Percentiles rank a stretch among this genome's conserved stretches.
Conservation (phyloP, 2,888 invertebrate genomes). For the Metacarcinus magister region DNA sequence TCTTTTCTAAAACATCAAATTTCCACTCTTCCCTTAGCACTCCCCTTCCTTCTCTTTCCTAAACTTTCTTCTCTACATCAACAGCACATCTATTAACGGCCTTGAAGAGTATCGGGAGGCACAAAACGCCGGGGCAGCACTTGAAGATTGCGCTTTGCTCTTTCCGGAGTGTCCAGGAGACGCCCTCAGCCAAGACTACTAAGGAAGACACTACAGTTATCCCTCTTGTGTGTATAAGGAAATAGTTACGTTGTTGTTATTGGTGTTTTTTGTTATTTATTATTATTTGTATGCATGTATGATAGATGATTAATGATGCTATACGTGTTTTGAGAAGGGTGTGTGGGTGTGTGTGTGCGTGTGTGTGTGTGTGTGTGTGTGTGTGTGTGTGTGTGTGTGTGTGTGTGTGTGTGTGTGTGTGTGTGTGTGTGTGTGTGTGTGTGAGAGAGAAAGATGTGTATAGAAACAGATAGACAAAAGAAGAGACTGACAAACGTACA, state of each 20-base stretch:
- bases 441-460: not conserved
- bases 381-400: not conserved
- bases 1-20: not conserved
- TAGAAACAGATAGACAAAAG: not conserved
- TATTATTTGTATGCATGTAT: not conserved
- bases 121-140: conserved; percentile 56
- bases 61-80: not conserved
- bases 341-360: not conserved
- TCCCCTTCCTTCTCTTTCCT: not conserved
- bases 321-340: not conserved
- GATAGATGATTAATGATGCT: not conserved
- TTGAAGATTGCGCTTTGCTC: conserved; percentile 72
- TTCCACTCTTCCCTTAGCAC: not conserved
- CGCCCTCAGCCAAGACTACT: not conserved
- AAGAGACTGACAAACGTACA: not conserved
- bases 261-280: not conserved
- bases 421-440: not conserved
- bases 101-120: conserved; percentile 66
- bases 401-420: not conserved
- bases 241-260: not conserved
- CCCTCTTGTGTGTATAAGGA: not conserved
- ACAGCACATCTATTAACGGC: conserved; percentile 56
- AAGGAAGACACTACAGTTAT: not conserved
- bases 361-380: too few relatives aligned
- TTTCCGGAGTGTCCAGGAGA: conserved; percentile 64